Evolutionary conservation across 2,797 vertebrate species (phyloP).

Genomic region (Crypturellus tataupa): DNA sequence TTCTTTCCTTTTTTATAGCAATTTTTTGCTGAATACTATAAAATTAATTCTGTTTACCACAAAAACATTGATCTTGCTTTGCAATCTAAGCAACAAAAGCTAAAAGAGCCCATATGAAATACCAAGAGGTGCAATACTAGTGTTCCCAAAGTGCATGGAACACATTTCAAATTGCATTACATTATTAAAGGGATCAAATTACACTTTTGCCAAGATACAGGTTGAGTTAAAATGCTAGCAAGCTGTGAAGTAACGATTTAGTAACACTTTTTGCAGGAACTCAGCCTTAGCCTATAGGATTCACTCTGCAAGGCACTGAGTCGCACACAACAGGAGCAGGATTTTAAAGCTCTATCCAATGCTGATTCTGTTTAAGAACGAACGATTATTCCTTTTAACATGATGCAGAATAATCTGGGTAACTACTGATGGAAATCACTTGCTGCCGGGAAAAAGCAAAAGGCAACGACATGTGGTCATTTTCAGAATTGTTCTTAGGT

Average conservation of each 20-base stretch:
- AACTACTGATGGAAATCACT: background rate
- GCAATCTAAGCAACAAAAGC: slow-evolving; percentile 1
- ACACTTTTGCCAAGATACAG: background rate
- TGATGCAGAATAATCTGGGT: background rate
- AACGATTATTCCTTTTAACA: too few relatives aligned
- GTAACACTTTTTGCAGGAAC: background rate
- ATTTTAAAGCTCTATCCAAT: background rate
- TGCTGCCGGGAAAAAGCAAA: background rate
- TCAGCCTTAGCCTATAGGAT: background rate
- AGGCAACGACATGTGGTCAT: background rate
- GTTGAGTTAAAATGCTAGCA: background rate
- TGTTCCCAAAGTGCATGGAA: background rate
- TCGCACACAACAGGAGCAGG: background rate
- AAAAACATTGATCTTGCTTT: background rate
- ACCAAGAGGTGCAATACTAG: background rate
- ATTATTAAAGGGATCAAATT: slow-evolving; percentile 2
- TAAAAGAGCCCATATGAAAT: background rate
- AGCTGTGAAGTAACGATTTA: background rate
- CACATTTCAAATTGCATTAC: background rate
- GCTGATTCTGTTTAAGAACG: background rate
- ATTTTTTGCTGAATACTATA: slow-evolving; percentile 13
- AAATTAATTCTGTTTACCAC: slow-evolving; percentile 36
- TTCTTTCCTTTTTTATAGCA: background rate
- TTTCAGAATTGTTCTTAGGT: background rate
- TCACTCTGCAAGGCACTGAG: background rate